Base-by-base conservation (phyloP, 2,113 vertebrate genomes). In the Malaclemys terrapin region DNA sequence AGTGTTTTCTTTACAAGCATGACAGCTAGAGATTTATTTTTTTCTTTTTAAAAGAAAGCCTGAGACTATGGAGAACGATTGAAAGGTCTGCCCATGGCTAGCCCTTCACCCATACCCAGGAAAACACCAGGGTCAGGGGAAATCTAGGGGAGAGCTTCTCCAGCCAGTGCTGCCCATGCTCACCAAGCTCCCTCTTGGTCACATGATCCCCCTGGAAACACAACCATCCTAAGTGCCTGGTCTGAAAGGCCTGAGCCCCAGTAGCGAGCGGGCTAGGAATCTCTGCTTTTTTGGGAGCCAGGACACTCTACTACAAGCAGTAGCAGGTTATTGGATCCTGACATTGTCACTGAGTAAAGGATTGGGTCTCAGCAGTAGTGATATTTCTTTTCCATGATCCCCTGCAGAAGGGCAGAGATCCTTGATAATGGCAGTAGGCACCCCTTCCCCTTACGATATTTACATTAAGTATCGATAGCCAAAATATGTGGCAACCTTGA, bases 131-230 rank as follows among this genome's bases (percentile, higher is more conserved):
- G 31, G 78, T 1, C 24, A 65, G 95, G 53, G 8, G 62, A 88
- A 93, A 92, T 50, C 24, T 78, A 92, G 35, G 90, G 87, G 90
- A 91, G 31, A 56, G 47, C 35, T 19, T 82, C 27, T 19, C 52
- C 49, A 93, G 54, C 47, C 75, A 47, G 42, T 14, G 3, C 12
- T 76, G 24, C 75, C 24, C 22, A 27, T 42, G 13, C 42, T 76
- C 42, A 47, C 75, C 20, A 38, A 69, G 4, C 35, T n/a, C 35
- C 13, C 16, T 19, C 35, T 69, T 38, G 65, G 35, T 69, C 65
- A 69, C 35, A 69, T 69, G 65, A 38, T 69, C 35, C 65, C 17
- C n/a, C 35, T 69, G 35, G 65, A n/a, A 24, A 76, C 75, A 47
- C n/a, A 72, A 22, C 17, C 65, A 72, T n/a, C 65, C 35, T 38